phyloP scores from a whole-genome alignment of 2,113 vertebrate genomes.

The Himantopus leucocephalus region DNA sequence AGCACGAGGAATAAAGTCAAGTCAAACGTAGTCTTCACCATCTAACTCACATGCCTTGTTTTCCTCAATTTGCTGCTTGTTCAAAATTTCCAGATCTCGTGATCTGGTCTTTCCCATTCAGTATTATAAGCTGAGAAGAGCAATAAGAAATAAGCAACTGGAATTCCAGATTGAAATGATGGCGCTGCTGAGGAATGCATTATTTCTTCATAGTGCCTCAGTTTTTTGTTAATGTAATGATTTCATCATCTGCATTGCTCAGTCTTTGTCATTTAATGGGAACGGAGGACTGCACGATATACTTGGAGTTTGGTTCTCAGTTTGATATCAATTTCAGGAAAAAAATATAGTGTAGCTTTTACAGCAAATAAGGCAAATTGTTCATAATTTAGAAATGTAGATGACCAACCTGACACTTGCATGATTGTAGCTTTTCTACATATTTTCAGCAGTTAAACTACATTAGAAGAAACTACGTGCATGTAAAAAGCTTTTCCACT shows the following conservation, averaged over 20 bases:
- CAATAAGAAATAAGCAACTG: not conserved
- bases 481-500: not conserved
- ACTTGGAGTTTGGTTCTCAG: not conserved
- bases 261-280: not conserved
- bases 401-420: not conserved
- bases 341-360: not conserved
- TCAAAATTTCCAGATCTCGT: conserved; percentile 42
- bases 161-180: not conserved
- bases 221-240: not conserved
- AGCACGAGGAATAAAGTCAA: conserved; percentile 14
- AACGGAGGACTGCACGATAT: not conserved
- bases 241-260: not conserved
- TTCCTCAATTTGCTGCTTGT: not conserved
- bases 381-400: not conserved
- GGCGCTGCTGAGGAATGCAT: not conserved
- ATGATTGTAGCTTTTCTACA: not conserved
- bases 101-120: not conserved
- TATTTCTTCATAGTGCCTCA: not conserved
- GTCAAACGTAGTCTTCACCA: not conserved
- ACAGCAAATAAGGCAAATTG: not conserved
- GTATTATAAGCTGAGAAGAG: not conserved
- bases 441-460: not conserved
- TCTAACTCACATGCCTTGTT: conserved; percentile 27
- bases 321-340: not conserved
- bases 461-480: not conserved